Base-by-base conservation (phyloP, 2,113 vertebrate genomes). In the Epinephelus fuscoguttatus region DNA sequence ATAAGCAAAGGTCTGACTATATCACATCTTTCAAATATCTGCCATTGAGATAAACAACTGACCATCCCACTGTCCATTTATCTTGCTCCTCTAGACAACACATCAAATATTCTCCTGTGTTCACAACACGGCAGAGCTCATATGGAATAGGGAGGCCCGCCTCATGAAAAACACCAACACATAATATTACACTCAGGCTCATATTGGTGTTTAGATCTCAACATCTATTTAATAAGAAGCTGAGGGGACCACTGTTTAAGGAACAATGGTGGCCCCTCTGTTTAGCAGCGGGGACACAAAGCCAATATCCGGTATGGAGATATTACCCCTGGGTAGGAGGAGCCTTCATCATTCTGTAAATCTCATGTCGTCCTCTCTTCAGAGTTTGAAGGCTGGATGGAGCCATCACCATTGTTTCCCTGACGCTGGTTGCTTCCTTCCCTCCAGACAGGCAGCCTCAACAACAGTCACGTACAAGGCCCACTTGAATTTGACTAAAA, bases 251-350 rank as follows among this genome's bases (percentile, higher is more conserved):
- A 6, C 33, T 78, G 76, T 81, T 74, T 84, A 70, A 60, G 80
- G 79, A 85, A 93, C 84, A 92, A 91, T 80, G 72, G 78, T 23
- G 63, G 33, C 37, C 77, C 60, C 70, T 56, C 63, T 78, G 61
- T 85, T 87, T 53, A 49, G 88, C 30, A 75, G 67, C 75, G 61
- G 18, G 66, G 59, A 71, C 87, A 81, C 73, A 79, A 67, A 92
- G 86, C 80, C 92, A 95, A 96, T 96, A 95, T 96, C 95, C 95
- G 90, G 91, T 33, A 75, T 71, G 80, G 75, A 82, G 91, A 95
- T 95, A 94, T 95, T 91, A 82, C 89, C 84, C 40, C 69, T 19
- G 82, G 85, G 87, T 67, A 82, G 69, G 52, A 55, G 50, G 56
- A 82, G 84, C 67, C 74, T 84, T 90, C 85, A 91, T 93, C 90